Evolutionary conservation across 2,113 vertebrate genomes (phyloP), one percentile per base, ranked within the genome.

Genomic region (Nyctibius bracteatus): DNA sequence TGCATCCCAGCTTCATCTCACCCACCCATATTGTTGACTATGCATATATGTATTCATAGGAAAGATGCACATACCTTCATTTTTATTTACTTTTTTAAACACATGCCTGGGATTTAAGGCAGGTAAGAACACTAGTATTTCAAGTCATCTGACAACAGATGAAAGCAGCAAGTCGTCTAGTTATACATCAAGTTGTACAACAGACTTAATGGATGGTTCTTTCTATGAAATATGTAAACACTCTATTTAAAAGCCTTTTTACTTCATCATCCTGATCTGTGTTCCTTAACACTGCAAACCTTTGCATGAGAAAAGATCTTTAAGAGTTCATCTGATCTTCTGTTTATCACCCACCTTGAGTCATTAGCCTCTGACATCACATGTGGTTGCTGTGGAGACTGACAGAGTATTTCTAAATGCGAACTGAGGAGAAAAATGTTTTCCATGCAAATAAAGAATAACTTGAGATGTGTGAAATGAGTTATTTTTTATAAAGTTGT

Each of bases 331-430:
- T 74, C 73, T 90, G 92, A 75, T 83, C 81, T 67, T 80, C 47
- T 86, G 62, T 94, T 94, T 88, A 86, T 94, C 91, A 93, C 88
- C 82, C 92, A 92, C 83, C 86, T 96, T 37, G n/a, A 97, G 83
- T 91, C 92, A 96, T 94, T 95, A 92, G 73, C 82, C 72, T 81
- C 37, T 93, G 94, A 94, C 96, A 96, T 97, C 96, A 97, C 73
- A 92, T 19, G 28, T 73, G 72, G 94, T 90, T 97, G 91, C 93
- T 93, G 92, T 18, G 30, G 92, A 97, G 92, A 95, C 94, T 90
- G 86, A 91, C 51, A 67, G 49, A 94, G 43, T 43, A 84, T 87
- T 96, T 95, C 85, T 92, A 93, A 95, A 95, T 67, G 63, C 49
- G 85, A 95, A 95, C 58, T 10, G 23, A 57, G 47, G 25, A 74